Evolutionary conservation across 1,140 invertebrate species (phyloP).

Genomic region (Thaumatotibia leucotreta): DNA sequence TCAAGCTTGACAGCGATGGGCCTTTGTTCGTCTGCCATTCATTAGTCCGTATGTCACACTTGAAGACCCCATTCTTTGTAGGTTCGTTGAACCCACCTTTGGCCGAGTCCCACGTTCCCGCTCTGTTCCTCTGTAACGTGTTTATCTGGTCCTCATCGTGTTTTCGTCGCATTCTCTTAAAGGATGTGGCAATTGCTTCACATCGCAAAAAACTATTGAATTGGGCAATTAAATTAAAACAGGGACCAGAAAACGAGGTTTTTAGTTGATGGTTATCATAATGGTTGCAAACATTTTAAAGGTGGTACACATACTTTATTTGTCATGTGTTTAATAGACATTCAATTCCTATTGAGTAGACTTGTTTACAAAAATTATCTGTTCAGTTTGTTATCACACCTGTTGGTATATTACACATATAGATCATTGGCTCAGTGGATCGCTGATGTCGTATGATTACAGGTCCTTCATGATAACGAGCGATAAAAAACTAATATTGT

Average conservation of each 20-base stretch:
- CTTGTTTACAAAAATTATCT: not conserved
- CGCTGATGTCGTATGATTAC: slow-evolving; percentile 31
- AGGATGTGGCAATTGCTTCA: slow-evolving; percentile 36
- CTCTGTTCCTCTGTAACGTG: slow-evolving; percentile 44
- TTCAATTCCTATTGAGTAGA: not conserved
- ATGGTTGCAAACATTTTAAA: too few relatives aligned
- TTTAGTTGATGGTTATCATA: not conserved
- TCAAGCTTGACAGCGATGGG: slow-evolving; percentile 26
- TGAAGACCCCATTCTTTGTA: slow-evolving; percentile 56
- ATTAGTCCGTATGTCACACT: slow-evolving; percentile 64
- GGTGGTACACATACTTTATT: too few relatives aligned
- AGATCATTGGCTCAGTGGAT: slow-evolving; percentile 25
- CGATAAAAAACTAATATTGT: slow-evolving; percentile 29
- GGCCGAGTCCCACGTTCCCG: slow-evolving; percentile 45
- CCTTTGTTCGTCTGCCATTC: slow-evolving; percentile 65
- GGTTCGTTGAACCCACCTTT: slow-evolving; percentile 60
- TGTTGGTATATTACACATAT: slow-evolving; percentile 20
- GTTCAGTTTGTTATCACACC: not conserved
- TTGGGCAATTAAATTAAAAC: not conserved
- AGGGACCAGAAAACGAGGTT: not conserved
- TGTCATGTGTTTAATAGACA: too few relatives aligned
- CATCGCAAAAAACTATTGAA: not conserved
- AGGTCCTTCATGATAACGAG: slow-evolving; percentile 38
- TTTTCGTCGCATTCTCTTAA: slow-evolving; percentile 31
- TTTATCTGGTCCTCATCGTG: slow-evolving; percentile 44